These are phyloP conservation scores for Hesperia comma DNA, from an alignment of 2,888 invertebrate genomes.

Conservation along the genomic window DNA sequence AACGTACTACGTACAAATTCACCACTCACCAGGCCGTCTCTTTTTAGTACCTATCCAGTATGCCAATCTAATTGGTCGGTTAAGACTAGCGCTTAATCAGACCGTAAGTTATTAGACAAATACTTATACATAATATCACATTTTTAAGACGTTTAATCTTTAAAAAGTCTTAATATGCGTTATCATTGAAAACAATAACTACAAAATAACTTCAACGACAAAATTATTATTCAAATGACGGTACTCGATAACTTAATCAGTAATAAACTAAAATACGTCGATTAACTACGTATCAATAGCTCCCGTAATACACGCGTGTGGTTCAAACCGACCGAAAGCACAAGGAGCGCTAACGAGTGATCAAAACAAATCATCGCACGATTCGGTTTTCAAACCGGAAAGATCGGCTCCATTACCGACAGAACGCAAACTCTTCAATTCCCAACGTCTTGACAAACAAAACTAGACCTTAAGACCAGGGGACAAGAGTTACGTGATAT, in stretches of 20 bases:
- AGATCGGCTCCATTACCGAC: constrained; percentile 50
- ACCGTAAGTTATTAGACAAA: no score
- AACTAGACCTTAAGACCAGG: constrained; percentile 38
- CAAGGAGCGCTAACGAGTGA: constrained; percentile 62
- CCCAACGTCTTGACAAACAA: neutral
- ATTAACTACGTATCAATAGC: constrained; percentile 16
- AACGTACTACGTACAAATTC: no score
- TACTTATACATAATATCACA: no score
- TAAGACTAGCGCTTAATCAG: no score
- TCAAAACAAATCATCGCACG: constrained; percentile 64
- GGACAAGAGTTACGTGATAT: constrained; percentile 31
- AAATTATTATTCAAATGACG: neutral
- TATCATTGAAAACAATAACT: neutral
- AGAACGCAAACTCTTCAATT: constrained; percentile 20
- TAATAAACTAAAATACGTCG: constrained; percentile 4
- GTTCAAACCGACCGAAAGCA: constrained; percentile 39
- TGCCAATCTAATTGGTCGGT: no score
- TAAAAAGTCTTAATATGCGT: no score
- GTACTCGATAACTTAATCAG: neutral
- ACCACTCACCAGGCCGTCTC: no score
- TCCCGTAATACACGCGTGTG: constrained; percentile 27
- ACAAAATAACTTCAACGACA: neutral
- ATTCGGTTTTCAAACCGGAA: constrained; percentile 54
- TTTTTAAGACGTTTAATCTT: no score
- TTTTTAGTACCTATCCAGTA: no score